phyloP scores from a whole-genome alignment of 92 coral and sea anemone genomes.

The Epizoanthus fatuus region DNA sequence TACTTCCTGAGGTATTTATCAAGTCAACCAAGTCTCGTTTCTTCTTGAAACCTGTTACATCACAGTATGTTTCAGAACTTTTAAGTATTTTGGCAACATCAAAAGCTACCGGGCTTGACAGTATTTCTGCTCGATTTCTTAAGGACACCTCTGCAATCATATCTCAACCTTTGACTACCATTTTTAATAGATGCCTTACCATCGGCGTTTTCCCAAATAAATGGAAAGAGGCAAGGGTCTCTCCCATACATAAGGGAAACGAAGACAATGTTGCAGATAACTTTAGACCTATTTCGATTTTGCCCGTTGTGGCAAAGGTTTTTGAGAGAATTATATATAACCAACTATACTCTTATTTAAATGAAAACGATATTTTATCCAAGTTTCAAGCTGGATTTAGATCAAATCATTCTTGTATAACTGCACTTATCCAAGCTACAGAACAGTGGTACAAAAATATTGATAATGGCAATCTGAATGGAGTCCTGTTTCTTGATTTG shows the following conservation, averaged over 20 bases:
- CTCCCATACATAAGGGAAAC: conserved; percentile 24
- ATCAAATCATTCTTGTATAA: conserved; percentile 22
- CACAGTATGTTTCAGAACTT: conserved; percentile 10
- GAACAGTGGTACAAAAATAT: conserved; percentile 32
- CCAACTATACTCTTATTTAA: conserved; percentile 17
- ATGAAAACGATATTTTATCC: conserved; percentile 6
- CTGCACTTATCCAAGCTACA: conserved; percentile 20
- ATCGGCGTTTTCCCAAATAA: conserved; percentile 20
- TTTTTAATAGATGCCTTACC: conserved; percentile 9
- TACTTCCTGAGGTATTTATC: neutral
- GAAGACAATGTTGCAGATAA: conserved; percentile 7
- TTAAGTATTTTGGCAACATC: neutral
- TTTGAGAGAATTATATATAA: conserved; percentile 26
- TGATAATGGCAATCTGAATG: conserved; percentile 13
- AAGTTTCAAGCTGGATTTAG: conserved; percentile 23
- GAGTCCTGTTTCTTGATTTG: conserved; percentile 16
- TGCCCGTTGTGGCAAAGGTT: conserved; percentile 23
- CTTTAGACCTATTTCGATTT: conserved; percentile 21
- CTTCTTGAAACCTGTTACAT: conserved; percentile 7
- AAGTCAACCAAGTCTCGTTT: conserved; percentile 21
- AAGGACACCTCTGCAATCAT: neutral
- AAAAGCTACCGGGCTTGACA: conserved; percentile 11
- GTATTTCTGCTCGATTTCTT: conserved; percentile 8
- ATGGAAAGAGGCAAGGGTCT: conserved; percentile 26
- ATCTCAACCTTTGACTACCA: neutral